Conservation (phyloP, 1,140 invertebrate species). For the Riptortus pedestris region DNA sequence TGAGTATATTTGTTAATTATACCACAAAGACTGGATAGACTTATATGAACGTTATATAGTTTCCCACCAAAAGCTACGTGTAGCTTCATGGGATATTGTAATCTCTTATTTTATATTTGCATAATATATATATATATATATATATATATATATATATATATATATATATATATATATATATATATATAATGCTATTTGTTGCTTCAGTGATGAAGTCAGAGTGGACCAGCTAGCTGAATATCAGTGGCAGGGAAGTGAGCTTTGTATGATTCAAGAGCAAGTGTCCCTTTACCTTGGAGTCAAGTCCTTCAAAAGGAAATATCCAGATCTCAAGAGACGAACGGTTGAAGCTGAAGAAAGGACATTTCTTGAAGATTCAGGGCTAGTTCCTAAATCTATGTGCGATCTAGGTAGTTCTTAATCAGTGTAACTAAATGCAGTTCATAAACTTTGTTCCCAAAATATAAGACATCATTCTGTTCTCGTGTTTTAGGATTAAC, state of each 20-base stretch:
- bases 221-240: constrained; percentile 87
- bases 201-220: constrained; percentile 49
- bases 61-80: too few species aligned
- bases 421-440: neutral
- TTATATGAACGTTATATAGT: too few species aligned
- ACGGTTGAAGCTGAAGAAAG: constrained; percentile 80
- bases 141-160: too few species aligned
- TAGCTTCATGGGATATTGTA: too few species aligned
- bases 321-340: constrained; percentile 77
- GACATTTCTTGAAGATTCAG: constrained; percentile 72
- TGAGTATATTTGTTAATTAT: too few species aligned
- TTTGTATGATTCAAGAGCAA: constrained; percentile 83
- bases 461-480: neutral
- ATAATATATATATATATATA: too few species aligned
- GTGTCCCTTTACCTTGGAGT: constrained; percentile 84
- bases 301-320: constrained; percentile 91
- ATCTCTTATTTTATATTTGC: too few species aligned
- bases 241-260: constrained; percentile 69
- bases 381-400: constrained; percentile 79
- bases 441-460: neutral
- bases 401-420: constrained; percentile 67
- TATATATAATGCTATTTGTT: neutral
- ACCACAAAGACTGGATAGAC: too few species aligned
- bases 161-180: neutral
- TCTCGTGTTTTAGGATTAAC: constrained; percentile 62